Conservation (phyloP, 1,140 invertebrate species). For the Sitobion miscanthi region DNA sequence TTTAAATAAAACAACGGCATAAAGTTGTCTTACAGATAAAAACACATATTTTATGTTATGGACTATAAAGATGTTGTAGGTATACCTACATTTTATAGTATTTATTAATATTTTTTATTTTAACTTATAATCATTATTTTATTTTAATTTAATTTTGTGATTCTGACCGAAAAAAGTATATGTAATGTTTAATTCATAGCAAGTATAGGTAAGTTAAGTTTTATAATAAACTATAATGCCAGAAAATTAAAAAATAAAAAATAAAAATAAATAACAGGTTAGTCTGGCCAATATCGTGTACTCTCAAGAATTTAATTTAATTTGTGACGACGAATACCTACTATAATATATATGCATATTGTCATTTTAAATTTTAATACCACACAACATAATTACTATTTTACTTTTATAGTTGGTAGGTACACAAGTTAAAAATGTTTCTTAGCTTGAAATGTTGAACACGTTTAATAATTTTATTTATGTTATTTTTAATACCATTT, state of each 20-base stretch:
- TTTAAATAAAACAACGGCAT: background rate
- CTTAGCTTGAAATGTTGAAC: background rate
- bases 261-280: background rate
- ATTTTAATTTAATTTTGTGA: background rate
- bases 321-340: background rate
- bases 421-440: background rate
- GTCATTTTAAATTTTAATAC: background rate
- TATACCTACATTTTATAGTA: background rate
- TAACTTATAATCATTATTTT: background rate
- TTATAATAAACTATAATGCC: background rate
- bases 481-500: background rate
- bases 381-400: background rate
- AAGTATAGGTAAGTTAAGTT: background rate
- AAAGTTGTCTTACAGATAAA: background rate
- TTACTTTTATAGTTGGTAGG: background rate
- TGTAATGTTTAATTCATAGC: background rate
- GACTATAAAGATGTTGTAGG: background rate
- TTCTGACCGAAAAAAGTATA: background rate
- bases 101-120: slow-evolving; percentile 15
- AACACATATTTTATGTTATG: background rate
- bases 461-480: background rate
- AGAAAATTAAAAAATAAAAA: background rate
- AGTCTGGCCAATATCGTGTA: background rate
- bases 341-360: background rate
- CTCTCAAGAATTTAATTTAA: background rate